Conservation (phyloP, 2,888 invertebrate genomes). For the Xestobium rufovillosum region DNA sequence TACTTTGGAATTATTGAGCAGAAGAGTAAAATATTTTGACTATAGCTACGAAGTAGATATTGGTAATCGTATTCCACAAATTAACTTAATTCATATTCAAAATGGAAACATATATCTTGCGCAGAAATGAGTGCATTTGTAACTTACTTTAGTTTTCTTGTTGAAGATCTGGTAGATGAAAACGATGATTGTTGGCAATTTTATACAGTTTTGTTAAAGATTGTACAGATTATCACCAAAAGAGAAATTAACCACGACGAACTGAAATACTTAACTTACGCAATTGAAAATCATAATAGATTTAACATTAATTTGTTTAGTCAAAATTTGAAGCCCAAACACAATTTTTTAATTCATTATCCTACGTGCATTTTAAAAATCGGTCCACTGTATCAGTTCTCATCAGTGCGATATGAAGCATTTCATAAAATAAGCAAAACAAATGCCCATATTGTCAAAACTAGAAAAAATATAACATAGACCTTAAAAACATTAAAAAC, state of each 20-base stretch:
- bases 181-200: constrained; percentile 9
- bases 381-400: constrained; percentile 14
- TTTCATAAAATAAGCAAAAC: constrained; percentile 16
- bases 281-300: constrained; percentile 15
- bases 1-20: constrained; percentile 5
- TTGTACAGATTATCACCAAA: constrained; percentile 7
- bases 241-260: not conserved
- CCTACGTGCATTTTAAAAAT: constrained; percentile 13
- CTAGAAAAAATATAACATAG: constrained; percentile 4
- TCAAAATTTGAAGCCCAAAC: constrained; percentile 16
- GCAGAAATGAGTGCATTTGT: constrained; percentile 12
- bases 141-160: constrained; percentile 9
- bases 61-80: constrained; percentile 11
- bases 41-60: constrained; percentile 8
- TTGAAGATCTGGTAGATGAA: constrained; percentile 11
- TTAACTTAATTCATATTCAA: constrained; percentile 6
- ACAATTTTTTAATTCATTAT: constrained; percentile 17
- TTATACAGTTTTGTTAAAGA: constrained; percentile 7
- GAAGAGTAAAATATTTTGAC: constrained; percentile 15
- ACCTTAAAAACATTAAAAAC: no score
- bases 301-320: constrained; percentile 14
- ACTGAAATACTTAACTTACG: constrained; percentile 9
- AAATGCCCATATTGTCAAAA: constrained; percentile 8
- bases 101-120: constrained; percentile 9
- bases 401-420: constrained; percentile 16